A percentile compares a stretch with the other conserved stretches of the same genome.
phyloP scores from a whole-genome alignment of 2,113 vertebrate genomes.

The Panthera tigris region DNA sequence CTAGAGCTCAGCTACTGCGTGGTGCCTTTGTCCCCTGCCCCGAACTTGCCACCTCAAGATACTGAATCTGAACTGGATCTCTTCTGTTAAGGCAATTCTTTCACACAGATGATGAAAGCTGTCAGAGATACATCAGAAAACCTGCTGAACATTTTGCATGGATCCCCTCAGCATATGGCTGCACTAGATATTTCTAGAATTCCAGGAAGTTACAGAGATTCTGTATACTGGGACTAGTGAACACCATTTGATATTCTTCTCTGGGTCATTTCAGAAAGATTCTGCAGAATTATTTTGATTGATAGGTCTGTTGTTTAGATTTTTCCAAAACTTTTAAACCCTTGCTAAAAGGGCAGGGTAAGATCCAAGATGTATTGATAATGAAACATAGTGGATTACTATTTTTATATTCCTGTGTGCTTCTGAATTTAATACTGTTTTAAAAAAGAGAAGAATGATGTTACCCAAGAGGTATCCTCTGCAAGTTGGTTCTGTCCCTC shows the following conservation, averaged over 20 bases:
- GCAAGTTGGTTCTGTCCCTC: background rate
- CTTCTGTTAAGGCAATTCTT: background rate
- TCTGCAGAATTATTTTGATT: background rate
- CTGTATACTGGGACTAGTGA: background rate
- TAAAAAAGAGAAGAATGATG: background rate
- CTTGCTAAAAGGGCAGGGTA: background rate
- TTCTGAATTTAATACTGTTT: background rate
- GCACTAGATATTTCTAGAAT: background rate
- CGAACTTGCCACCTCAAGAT: background rate
- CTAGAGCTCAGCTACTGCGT: background rate
- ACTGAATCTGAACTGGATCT: background rate
- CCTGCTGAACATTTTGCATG: background rate
- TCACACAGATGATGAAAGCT: fast-evolving
- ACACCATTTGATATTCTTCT: too few relatives aligned
- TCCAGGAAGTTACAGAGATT: background rate
- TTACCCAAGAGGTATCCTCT: background rate
- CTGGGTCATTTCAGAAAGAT: background rate
- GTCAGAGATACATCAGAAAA: fast-evolving
- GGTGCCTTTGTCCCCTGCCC: background rate
- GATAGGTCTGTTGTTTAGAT: background rate
- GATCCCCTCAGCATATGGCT: background rate
- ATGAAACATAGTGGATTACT: slow-evolving; percentile 24
- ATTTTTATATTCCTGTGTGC: background rate
- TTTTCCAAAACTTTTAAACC: background rate
- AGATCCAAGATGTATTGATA: background rate